Evolutionary conservation across 2,888 invertebrate species (phyloP), one percentile per base, ranked within the genome.

Genomic region (Leptarthrus brevirostris): DNA sequence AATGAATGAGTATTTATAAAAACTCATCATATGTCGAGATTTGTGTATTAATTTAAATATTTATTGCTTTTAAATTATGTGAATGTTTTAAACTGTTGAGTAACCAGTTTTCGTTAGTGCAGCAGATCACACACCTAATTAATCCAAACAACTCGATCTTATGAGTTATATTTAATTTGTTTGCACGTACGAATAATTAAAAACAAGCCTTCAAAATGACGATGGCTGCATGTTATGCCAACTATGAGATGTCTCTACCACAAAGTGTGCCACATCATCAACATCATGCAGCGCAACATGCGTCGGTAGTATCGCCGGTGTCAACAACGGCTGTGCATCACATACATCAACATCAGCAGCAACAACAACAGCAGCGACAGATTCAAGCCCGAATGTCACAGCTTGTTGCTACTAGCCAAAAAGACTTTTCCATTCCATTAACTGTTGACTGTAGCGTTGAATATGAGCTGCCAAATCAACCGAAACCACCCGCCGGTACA

Each of bases 401-500:
- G 22, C 30, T 52, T 86, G 86, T 84, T 86, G 86, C 81, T 81
- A 80, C 81, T 81, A 82, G 80, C 80, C 89, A 89, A 84, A 93
- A 93, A 87, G 93, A 94, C 86, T 94, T 93, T 87, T 91, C 91
- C 85, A 90, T 93, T 86, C 94, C 94, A 82, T 88, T 94, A 84
- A 93, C 94, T 87, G 94, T 94, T 85, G 94, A 94, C 86, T 94
- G 94, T 87, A 93, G 93, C 87, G 94, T 94, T 81, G 94, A 94
- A 87, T 94, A 94, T 88, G 94, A 94, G 88, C 88, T 94, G 85
- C 94, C 94, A 82, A 94, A 93, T 85, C 92, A 93, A 87, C 93
- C 93, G 79, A 93, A 93, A 86, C 94, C 94, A 80, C 93, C 94
- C 80, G 92, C 92, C 83, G 93, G 93, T 78, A 91, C 91, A 83